Conservation (phyloP, 2,797 vertebrate species). For the Carapus acus region DNA sequence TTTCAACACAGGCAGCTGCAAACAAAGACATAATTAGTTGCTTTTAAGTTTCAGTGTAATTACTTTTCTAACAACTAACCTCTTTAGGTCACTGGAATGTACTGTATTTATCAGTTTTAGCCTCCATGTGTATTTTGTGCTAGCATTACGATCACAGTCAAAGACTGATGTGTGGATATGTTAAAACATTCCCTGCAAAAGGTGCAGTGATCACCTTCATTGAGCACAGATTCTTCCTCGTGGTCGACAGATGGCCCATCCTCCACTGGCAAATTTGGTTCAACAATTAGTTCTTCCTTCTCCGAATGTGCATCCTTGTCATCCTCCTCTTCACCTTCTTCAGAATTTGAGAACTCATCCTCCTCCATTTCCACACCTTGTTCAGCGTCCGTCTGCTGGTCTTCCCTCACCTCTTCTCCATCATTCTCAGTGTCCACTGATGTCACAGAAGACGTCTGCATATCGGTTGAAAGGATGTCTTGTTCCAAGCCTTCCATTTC, state of each 20-base stretch:
- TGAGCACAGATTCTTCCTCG: slow-evolving; percentile 13
- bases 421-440: slow-evolving; percentile 23
- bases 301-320: slow-evolving; percentile 6
- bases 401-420: slow-evolving; percentile 8
- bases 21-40: background rate
- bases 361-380: slow-evolving; percentile 37
- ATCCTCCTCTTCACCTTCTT: slow-evolving; percentile 16
- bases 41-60: too few relatives aligned
- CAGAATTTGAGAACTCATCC: background rate
- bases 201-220: slow-evolving; percentile 32
- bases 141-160: too few relatives aligned
- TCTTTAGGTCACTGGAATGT: too few relatives aligned
- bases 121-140: too few relatives aligned
- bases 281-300: slow-evolving; percentile 3
- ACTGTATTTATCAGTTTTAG: too few relatives aligned
- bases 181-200: too few relatives aligned
- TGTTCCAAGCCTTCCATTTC: slow-evolving; percentile 36
- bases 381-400: slow-evolving; percentile 19
- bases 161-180: too few relatives aligned
- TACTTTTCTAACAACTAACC: too few relatives aligned
- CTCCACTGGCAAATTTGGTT: slow-evolving; percentile 21
- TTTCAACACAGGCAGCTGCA: background rate
- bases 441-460: slow-evolving; percentile 16
- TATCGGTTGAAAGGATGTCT: background rate
- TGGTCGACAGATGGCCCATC: slow-evolving; percentile 6